Evolutionary conservation across 2,797 vertebrate genomes (phyloP), one percentile per base, ranked within the genome.

Genomic region (Epinephelus awoara): DNA sequence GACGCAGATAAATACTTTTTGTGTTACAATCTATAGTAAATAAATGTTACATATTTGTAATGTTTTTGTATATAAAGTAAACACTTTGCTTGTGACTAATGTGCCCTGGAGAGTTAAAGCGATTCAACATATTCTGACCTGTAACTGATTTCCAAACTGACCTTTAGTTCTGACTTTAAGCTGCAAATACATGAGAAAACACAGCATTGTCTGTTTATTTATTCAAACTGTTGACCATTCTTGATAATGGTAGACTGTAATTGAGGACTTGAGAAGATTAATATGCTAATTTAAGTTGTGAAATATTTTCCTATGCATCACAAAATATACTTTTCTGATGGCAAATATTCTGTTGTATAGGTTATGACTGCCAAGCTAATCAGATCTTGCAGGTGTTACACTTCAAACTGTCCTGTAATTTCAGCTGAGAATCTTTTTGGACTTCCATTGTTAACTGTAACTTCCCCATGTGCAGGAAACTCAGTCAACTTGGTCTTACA

Each of bases 41-140:
- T 79, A 84, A 78, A 87, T 90, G 85, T 91, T 87, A 74, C 75
- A 80, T 85, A 77, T 80, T 77, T 82, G 62, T 71, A 70, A 75
- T 69, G 46, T 71, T 49, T 77, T 76, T 80, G 61, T 82, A 65
- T 66, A 75, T 70, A 56, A 72, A 69, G 67, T 90, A 42, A 66
- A 75, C 7, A 14, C 3, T 65, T 80, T 19, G 6, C 54, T 72
- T 81, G 66, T 86, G 50, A 72, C 55, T 79, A 72, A 79, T 83
- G 52, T 70, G 34, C 21, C 34, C n/a, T 51, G 74, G 18, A 10
- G 40, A 68, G 57, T 78, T 67, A 42, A 67, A 79, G 9, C 15
- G 29, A 5, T 40, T 51, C 21, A 59, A 7, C n/a, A 51, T 5
- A 34, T 12, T 42, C 40, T 42, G 40, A 42, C 34, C 7, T 34